A percentile compares a stretch with the other conserved stretches of the same genome.
phyloP scores from a whole-genome alignment of 2,113 vertebrate genomes.

The Megaleporinus macrocephalus region DNA sequence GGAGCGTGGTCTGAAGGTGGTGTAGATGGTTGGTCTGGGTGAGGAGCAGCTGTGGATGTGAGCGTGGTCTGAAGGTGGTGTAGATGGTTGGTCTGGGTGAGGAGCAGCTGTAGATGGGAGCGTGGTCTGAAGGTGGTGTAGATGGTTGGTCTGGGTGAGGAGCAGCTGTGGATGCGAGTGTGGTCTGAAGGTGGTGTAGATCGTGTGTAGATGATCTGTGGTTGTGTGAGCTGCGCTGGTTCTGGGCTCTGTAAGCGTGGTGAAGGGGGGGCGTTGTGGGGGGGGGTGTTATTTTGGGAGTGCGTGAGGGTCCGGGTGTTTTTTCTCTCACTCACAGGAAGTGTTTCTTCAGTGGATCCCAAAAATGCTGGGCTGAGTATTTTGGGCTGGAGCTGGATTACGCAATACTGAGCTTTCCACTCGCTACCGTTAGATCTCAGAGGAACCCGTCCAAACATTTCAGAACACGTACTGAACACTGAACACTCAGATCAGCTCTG shows the following conservation, averaged over 20 bases:
- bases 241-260: too few species aligned
- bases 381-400: background rate
- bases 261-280: too few species aligned
- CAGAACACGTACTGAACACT: too few species aligned
- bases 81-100: too few species aligned
- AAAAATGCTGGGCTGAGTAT: background rate
- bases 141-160: too few species aligned
- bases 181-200: constrained; percentile 45
- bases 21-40: too few species aligned
- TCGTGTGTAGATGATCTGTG: constrained; percentile 46
- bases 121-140: too few species aligned
- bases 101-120: too few species aligned
- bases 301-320: background rate
- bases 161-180: constrained; percentile 46
- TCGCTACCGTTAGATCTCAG: background rate
- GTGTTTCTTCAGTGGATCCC: background rate
- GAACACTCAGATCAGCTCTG: too few species aligned
- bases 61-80: too few species aligned
- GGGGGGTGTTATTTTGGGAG: constrained; percentile 33
- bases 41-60: too few species aligned
- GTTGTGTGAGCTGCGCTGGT: constrained; percentile 18
- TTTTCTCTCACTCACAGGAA: background rate
- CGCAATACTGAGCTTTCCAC: background rate
- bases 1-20: too few species aligned
- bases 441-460: background rate